These are phyloP conservation scores for Tineola bisselliella DNA, from an alignment of 2,888 invertebrate species.

Conservation along the genomic window DNA sequence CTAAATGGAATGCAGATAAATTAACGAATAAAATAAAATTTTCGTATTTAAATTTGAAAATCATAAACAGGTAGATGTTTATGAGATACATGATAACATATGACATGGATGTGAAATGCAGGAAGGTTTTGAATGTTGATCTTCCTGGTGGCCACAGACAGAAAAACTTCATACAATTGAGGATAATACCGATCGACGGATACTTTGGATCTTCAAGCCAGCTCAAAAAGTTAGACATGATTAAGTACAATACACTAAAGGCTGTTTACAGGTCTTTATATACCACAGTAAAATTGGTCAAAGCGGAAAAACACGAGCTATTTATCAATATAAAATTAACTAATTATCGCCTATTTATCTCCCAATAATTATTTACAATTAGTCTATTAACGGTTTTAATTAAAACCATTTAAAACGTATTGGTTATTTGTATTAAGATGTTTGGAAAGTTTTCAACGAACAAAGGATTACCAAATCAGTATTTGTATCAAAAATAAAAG, in stretches of 20 bases:
- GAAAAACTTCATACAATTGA: not conserved
- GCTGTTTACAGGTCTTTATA: not conserved
- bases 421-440: no score
- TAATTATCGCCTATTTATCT: not conserved
- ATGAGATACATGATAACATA: not conserved
- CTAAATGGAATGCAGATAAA: not conserved
- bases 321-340: not conserved
- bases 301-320: not conserved
- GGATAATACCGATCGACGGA: not conserved
- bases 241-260: not conserved
- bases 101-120: not conserved
- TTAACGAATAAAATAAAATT: not conserved
- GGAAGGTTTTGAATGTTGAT: not conserved
- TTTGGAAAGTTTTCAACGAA: no score
- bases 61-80: not conserved
- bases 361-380: not conserved
- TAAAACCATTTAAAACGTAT: no score
- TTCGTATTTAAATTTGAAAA: not conserved
- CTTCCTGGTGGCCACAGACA: not conserved
- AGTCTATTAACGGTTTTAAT: no score
- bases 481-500: no score
- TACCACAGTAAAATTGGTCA: not conserved
- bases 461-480: no score
- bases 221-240: not conserved
- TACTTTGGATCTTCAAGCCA: not conserved